Evolutionary conservation across 2,888 invertebrate genomes (phyloP), one percentile per base, ranked within the genome.

Genomic region (Bombylius major): DNA sequence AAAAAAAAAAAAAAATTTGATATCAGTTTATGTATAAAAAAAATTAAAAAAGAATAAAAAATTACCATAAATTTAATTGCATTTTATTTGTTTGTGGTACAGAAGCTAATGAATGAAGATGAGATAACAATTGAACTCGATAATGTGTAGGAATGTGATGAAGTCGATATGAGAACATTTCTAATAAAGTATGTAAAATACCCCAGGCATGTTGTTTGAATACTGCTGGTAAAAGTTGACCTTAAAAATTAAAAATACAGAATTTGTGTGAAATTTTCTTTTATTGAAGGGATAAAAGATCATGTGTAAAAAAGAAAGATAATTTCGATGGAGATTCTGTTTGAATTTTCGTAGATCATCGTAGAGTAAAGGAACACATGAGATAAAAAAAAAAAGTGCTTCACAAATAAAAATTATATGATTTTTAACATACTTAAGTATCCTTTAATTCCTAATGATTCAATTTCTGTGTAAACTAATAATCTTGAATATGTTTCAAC

Each of bases 141-240:
- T 96, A 97, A 75, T 95, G 94, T 0, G 95, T 93, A 66, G 94
- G 95, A 62, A 96, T 94, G 72, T 97, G 96, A 71, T 96, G 95
- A 74, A 97, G 85, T 50, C 97, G 81, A 70, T 95, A 95, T 59
- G 92, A 93, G 71, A 96, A 95, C 95, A 97, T 96, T 73, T 97
- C 96, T 66, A 97, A 72, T 45, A 97, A 76, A 0, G 94, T 95
- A 70, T 96, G 94, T n/a, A 97, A 77, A 55, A 93, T 95, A 32
- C 92, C 92, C 94, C 94, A 94, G 1, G 93, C 92, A 65, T 94
- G 91, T 13, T 87, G 87, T 71, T 92, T 92, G 69, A 92, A 91
- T 46, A 94, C 94, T 34, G 86, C 88, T 0, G 96, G 94, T 61
- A 97, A 73, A 48, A 96, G 74, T 74, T 94, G 93, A 69, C 83